Base-by-base conservation (phyloP, 2,113 vertebrate genomes). In the Festucalex cinctus region DNA sequence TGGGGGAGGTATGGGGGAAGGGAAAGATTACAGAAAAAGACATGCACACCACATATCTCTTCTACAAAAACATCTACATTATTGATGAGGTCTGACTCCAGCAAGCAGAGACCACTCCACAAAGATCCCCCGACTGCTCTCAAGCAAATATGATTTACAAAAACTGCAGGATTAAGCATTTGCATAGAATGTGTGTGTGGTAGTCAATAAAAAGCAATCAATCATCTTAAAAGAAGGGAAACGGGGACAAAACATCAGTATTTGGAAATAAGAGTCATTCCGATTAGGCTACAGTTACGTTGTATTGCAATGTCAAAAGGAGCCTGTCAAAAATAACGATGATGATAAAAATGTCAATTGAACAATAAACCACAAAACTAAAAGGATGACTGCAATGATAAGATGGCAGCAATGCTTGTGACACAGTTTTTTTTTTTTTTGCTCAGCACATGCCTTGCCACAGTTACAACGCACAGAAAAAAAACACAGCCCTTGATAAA, bases 41-140 rank as follows among this genome's bases (percentile, higher is more conserved):
- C 76, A 78, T 74, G 63, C 75, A 79, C 68, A 74, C 66, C 76
- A 80, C 77, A 76, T 77, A 68, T 81, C 82, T 83, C 77, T 66
- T 85, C 79, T 74, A 88, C 79, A 77, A 90, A 89, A 90, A 88
- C 85, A 87, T 86, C 75, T 91, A 85, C 88, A 92, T 90, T 90
- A 92, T 90, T 89, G 83, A 92, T 91, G 80, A 84, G 70, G 51
- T 66, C 66, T 79, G 68, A 70, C 63, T 79, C 85, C 79, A 79
- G 72, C 66, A 82, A 75, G 75, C 78, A 81, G 70, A 67, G 67
- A 78, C 62, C 70, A 73, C 22, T 44, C 58, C 69, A 69, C 67
- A 74, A 60, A 36, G 24, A 80, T 71, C 70, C 22, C 44, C 65
- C 16, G 56, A 64, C 59, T 66, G 67, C 54, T 72, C 61, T 44